Base-by-base conservation (phyloP, 2,888 invertebrate genomes). In the Rhynchonema sp. region DNA sequence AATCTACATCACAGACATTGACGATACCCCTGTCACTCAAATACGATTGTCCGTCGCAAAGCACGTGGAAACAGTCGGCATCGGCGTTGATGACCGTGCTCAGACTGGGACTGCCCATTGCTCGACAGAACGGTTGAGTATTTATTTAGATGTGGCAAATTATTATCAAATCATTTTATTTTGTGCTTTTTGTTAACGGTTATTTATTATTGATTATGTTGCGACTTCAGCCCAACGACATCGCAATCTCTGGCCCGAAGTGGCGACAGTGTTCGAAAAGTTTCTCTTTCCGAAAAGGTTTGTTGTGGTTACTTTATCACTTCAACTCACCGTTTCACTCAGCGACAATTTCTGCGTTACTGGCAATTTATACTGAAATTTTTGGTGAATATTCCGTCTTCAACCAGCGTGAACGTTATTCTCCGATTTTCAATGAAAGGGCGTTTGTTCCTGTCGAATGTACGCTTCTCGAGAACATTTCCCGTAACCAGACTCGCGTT, bases 241-340 rank as follows among this genome's bases (percentile, higher is more conserved):
- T 27, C 54, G 27, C 27, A 27, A 3, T 6, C 60, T 79, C 69
- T 96, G 96, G 96, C 81, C 83, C 59, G 84, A 84, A 67, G 78
- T 96, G 61, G 87, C 87, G 0, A 81, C 81, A 58, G 85, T 88
- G 0, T 76, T 96, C 46, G 89, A 94, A 69, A 85, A 87, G 60
- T 94, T 92, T 74, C 79, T 96, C 61, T 96, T 96, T 72, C 86
- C 87, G 13, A 82, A 82, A 70, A 83, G 82, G 85, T 85, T 75
- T 74, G 69, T 66, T 52, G 17, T 57, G 29, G 52, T 52, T 52
- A 9, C 6, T n/a, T n/a, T n/a, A n/a, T n/a, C n/a, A n/a, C n/a
- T n/a, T n/a, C n/a, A n/a, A n/a, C n/a, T n/a, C n/a, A n/a, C n/a
- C n/a, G n/a, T n/a, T n/a, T n/a, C n/a, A n/a, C n/a, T n/a, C n/a